Evolutionary conservation across 2,888 invertebrate genomes (phyloP), one percentile per base, ranked within the genome.

Genomic region (Hartigia nigra): DNA sequence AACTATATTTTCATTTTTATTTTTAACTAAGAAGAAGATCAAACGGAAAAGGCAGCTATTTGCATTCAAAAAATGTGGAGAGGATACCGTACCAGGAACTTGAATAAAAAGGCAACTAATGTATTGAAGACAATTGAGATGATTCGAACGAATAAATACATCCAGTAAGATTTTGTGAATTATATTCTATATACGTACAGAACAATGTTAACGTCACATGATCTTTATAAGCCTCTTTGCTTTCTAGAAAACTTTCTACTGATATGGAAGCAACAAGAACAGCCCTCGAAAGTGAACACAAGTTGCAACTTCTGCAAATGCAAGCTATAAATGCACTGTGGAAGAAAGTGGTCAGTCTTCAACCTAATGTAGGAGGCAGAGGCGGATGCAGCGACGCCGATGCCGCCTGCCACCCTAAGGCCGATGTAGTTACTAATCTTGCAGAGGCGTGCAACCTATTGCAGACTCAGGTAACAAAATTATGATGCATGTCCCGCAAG

Each of bases 311-410:
- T 88, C 92, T 97, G 76, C 97, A 97, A 92, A 96, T 97, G 95
- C 97, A 97, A 91, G 97, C 97, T 5, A 97, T 97, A 85, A 96
- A 96, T 88, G 97, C 97, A 1, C 92, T 97, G 4, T 97, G 97
- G 97, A 97, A 96, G 91, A 97, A 97, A 90, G 96, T 97, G 2
- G 95, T 96, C 31, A 94, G 95, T 0, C 92, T 96, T 84, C 95
- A 95, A 81, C 92, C 92, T 3, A 90, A 88, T 11, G 86, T 83
- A 69, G 87, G 83, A 74, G 87, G 88, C 32, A 90, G 90, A 36
- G 81, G 81, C 69, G 75, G 83, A 12, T 83, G 83, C 74, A 87
- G 85, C 78, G 88, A 91, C 76, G 77, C 81, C 3, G 88, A 91
- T 77, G 88, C 87, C 23, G 83, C 86, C 75, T 39, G 82, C 78